Percentiles rank a stretch among this genome's conserved stretches.
Evolutionary conservation across 2,797 vertebrate species (phyloP).

Genomic region (Mergus octosetaceus): DNA sequence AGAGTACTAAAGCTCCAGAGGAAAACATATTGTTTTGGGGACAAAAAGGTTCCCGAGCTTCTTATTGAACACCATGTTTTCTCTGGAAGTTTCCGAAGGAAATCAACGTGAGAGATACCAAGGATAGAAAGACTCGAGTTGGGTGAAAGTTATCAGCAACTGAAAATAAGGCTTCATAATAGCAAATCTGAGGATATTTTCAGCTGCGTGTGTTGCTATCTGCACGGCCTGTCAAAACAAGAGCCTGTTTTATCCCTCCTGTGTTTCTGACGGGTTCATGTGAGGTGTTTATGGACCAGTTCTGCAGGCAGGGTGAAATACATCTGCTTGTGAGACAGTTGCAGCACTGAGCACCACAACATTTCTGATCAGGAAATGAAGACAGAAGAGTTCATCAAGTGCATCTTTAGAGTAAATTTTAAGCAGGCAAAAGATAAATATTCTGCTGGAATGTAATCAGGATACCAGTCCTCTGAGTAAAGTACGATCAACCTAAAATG

Average conservation of each 20-base stretch:
- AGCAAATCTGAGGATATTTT: neutral
- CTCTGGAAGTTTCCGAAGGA: neutral
- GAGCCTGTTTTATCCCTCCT: neutral
- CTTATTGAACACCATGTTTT: neutral
- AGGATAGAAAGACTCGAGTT: neutral
- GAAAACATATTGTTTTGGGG: neutral
- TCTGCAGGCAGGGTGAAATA: neutral
- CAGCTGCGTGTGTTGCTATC: neutral
- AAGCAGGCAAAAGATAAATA: neutral
- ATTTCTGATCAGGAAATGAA: neutral
- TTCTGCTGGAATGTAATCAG: neutral
- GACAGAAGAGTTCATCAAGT: neutral
- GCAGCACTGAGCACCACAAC: neutral
- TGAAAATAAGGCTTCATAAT: conserved; percentile 11
- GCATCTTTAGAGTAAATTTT: neutral
- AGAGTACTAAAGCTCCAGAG: neutral
- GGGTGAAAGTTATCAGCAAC: neutral
- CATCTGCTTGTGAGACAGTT: neutral
- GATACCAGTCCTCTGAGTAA: neutral
- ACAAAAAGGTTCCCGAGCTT: neutral
- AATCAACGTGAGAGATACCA: neutral
- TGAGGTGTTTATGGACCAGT: neutral
- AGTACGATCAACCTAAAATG: neutral
- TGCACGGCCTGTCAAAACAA: neutral
- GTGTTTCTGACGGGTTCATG: neutral